These are phyloP conservation scores for Dicyrtoma fusca DNA, from an alignment of 2,888 invertebrate genomes.

Conservation along the genomic window DNA sequence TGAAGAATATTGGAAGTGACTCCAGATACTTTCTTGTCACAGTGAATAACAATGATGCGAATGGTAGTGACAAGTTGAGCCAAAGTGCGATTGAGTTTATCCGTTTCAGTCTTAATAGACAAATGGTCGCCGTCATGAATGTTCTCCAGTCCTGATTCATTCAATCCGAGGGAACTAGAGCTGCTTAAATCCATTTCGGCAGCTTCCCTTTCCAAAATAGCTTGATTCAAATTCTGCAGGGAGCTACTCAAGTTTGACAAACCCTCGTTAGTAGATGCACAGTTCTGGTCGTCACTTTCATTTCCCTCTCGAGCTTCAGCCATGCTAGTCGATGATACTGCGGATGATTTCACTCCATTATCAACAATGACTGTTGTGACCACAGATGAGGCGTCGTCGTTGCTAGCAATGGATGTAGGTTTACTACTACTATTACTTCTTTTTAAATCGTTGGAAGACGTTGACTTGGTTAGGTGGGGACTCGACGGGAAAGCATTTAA, in stretches of 20 bases:
- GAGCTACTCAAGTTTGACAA: slow-evolving; percentile 29
- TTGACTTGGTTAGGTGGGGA: not conserved
- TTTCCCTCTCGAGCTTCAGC: too few relatives aligned
- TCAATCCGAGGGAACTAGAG: slow-evolving; percentile 13
- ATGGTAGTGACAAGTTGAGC: slow-evolving; percentile 48
- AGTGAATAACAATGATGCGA: slow-evolving; percentile 52
- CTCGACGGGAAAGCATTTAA: slow-evolving; percentile 6
- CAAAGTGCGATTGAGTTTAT: slow-evolving; percentile 50
- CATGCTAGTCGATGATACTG: too few relatives aligned
- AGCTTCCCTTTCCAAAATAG: slow-evolving; percentile 54
- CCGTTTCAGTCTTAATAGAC: slow-evolving; percentile 43
- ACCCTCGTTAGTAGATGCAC: too few relatives aligned
- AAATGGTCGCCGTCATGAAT: slow-evolving; percentile 26
- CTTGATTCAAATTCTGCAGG: slow-evolving; percentile 53
- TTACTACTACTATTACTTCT: not conserved
- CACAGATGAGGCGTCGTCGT: not conserved
- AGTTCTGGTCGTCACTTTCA: too few relatives aligned
- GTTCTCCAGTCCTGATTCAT: slow-evolving; percentile 13
- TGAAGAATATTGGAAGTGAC: slow-evolving; percentile 55
- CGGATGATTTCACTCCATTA: too few relatives aligned
- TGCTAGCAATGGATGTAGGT: not conserved
- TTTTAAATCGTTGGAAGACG: not conserved
- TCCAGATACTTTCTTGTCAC: slow-evolving; percentile 52
- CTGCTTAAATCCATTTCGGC: slow-evolving; percentile 49
- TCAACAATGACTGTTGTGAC: too few relatives aligned